phyloP scores from a whole-genome alignment of 2,888 invertebrate species.

The Volucella zonaria region DNA sequence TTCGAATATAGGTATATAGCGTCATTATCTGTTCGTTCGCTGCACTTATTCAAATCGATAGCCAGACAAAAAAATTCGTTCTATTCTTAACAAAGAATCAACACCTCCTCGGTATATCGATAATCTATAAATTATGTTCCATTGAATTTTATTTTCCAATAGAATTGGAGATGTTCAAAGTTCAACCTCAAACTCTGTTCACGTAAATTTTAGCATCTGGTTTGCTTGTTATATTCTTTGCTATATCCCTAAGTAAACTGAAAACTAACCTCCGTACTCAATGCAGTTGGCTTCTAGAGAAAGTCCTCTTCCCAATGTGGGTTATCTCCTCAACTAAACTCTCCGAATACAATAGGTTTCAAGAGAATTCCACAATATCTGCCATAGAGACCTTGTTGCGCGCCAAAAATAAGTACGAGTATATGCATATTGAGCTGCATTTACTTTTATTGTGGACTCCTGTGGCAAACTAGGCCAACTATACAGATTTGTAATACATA shows the following conservation, averaged over 20 bases:
- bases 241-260: neutral
- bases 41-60: too few relatives aligned
- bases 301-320: neutral
- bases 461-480: conserved; percentile 49
- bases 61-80: neutral
- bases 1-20: too few relatives aligned
- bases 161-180: neutral
- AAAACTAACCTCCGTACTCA: conserved; percentile 2
- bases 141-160: conserved; percentile 1
- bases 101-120: neutral
- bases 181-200: neutral
- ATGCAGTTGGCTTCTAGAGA: neutral
- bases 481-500: conserved; percentile 47
- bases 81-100: neutral
- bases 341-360: conserved; percentile 28
- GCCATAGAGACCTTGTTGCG: conserved; percentile 30
- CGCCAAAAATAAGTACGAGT: neutral
- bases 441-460: conserved; percentile 41
- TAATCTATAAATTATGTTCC: conserved; percentile 23
- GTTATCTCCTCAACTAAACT: conserved; percentile 5
- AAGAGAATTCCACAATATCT: conserved; percentile 8
- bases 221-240: neutral
- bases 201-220: conserved; percentile 24
- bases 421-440: conserved; percentile 36
- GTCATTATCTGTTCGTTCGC: too few relatives aligned